Conservation (phyloP, 2,113 vertebrate genomes). For the Sinocyclocheilus rhinocerous region DNA sequence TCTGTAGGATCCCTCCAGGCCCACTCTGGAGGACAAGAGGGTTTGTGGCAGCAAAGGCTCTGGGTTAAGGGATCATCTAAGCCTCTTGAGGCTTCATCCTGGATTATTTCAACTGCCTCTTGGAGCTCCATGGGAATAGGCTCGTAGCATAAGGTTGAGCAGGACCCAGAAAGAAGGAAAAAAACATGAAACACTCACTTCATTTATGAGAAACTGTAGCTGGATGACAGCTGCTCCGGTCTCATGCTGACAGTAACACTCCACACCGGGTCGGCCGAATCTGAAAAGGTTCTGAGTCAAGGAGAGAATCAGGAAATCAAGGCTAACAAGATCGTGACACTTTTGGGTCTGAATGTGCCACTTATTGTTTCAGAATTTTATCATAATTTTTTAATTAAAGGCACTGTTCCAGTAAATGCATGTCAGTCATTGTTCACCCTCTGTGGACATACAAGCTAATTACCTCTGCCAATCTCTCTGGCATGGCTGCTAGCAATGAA, state of each 20-base stretch:
- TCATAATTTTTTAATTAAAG: constrained; percentile 3
- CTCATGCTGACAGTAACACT: constrained; percentile 98
- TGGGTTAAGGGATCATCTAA: constrained; percentile 36
- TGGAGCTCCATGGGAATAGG: neutral
- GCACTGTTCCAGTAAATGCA: constrained; percentile 2
- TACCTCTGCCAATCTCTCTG: constrained; percentile 22
- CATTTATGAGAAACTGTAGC: constrained; percentile 94
- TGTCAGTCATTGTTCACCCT: constrained; percentile 25
- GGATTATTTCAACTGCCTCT: constrained; percentile 31
- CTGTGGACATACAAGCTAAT: constrained; percentile 16
- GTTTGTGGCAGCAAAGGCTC: constrained; percentile 41
- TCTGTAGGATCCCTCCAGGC: constrained; percentile 27
- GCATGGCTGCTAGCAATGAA: neutral
- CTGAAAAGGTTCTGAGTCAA: constrained; percentile 83
- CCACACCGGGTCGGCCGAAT: constrained; percentile 95
- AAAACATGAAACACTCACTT: constrained; percentile 73
- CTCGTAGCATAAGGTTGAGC: neutral
- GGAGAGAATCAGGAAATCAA: constrained; percentile 52
- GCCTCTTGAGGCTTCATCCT: constrained; percentile 31
- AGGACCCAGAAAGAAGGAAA: neutral
- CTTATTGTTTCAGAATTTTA: neutral
- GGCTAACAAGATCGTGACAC: neutral
- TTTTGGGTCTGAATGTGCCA: neutral
- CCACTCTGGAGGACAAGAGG: constrained; percentile 43
- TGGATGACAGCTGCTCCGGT: constrained; percentile 94